Evolutionary conservation across 92 coral and sea anemone genomes (phyloP).

Genomic region (Montipora capitata): DNA sequence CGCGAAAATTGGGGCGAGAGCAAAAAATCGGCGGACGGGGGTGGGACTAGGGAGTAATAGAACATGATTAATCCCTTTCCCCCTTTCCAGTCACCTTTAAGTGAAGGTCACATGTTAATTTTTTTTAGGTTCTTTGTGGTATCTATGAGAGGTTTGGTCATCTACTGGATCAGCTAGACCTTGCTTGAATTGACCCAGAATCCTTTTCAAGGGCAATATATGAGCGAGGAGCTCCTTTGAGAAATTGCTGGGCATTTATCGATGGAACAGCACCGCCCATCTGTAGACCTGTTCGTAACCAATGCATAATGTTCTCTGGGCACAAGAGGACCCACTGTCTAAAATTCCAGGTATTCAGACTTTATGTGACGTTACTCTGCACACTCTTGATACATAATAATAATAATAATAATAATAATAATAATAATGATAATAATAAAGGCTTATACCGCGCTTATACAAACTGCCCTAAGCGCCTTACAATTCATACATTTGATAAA

Average conservation of each 20-base stretch:
- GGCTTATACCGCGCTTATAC: no score
- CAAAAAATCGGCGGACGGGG: no score
- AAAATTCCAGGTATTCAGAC: conserved; percentile 39
- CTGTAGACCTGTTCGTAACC: conserved; percentile 23
- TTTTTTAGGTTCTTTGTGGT: background rate
- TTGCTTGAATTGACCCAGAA: conserved; percentile 27
- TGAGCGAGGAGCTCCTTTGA: conserved; percentile 29
- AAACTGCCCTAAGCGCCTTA: no score
- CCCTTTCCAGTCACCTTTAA: background rate
- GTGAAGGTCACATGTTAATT: background rate
- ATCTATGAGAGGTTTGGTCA: conserved; percentile 11
- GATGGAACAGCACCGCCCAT: conserved; percentile 32
- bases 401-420: no score
- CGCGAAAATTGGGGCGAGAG: background rate
- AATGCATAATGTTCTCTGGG: conserved; percentile 44
- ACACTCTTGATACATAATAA: background rate
- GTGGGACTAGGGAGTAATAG: no score
- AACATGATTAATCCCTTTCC: background rate
- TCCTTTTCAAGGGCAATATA: conserved; percentile 19
- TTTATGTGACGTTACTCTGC: background rate
- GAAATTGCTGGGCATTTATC: conserved; percentile 13
- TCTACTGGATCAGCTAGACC: background rate
- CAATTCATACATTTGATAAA: no score
- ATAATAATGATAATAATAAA: no score
- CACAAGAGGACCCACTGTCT: conserved; percentile 44